Evolutionary conservation across 2,888 invertebrate species (phyloP), one percentile per base, ranked within the genome.

Genomic region (Noctua comes): DNA sequence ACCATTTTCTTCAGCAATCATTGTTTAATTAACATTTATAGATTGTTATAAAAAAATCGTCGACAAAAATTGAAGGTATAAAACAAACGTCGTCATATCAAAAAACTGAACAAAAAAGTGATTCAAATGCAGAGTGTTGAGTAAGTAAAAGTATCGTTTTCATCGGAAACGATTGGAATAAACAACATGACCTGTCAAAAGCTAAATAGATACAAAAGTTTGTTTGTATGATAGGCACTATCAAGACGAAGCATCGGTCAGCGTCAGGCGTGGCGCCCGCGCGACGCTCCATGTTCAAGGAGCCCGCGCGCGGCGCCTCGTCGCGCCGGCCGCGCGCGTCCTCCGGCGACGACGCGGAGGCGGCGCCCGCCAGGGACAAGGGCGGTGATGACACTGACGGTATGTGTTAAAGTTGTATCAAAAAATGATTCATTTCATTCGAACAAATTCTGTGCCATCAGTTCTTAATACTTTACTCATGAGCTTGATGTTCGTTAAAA

Each of bases 271-370:
- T 18, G 74, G n/a, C 87, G 88, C 0, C 88, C 89, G 11, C 86
- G 0, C 88, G 91, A 1, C 87, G 88, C 88, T 90, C 92, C 0
- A 88, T 91, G 27, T 88, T 88, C 27, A 43, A 57, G 48, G 18
- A 18, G 62, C 27, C 48, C 6, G 73, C 11, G 59, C 54, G 71
- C 46, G 73, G 78, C 81, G 83, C 68, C 73, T 54, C 62, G 36
- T 68, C 65, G 27, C 71, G 71, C 2, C 40, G 16, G 5, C 24
- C 31, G 36, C 64, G 24, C 18, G 1, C 21, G 31, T 2, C 31
- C 46, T 13, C 18, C 48, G 48, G 7, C 7, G 36, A 36, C 36
- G 36, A 36, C 36, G 36, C 36, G 36, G 36, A 36, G 36, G 36
- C 36, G 36, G 36, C 36, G 36, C 36, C 36, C 21, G 10, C 40